Evolutionary conservation across 2,113 vertebrate genomes (phyloP), one percentile per base, ranked within the genome.

Genomic region (Caranx melampygus): DNA sequence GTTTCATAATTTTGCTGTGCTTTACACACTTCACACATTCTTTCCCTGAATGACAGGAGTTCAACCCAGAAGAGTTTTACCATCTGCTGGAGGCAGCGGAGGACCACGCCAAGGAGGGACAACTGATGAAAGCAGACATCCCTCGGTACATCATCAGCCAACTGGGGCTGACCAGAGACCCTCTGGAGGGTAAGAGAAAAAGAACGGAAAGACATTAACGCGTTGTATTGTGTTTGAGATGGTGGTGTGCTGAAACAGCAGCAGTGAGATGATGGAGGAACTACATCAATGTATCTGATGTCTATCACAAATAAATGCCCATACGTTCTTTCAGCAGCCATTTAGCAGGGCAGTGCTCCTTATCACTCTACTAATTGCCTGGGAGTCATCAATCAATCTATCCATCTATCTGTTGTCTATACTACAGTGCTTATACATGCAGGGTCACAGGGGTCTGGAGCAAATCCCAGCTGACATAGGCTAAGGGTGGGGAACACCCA

Each of bases 1-100:
- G 13, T 55, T 9, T 45, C 51, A 72, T 26, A 15, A 26, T 16
- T 34, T 44, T 63, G 11, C 57, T 49, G 26, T 69, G 31, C 47
- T 42, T n/a, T 11, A 37, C 54, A 6, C 7, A 12, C 8, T 42
- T 42, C 40, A 42, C 40, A 9, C 40, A 42, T 42, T 42, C 40
- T 42, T 42, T 42, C 20, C 26, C 62, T 20, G 15, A 51, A 35
- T 62, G 4, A 66, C 72, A 99, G 98, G 98, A 99, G 89, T 99
- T 99, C 94, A 98, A 99, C 92, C 98, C 98, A 5, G 98, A 99
- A 82, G 98, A 99, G 93, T 99, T 99, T 91, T 99, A 99, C 90
- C 98, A 99, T 85, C 95, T 99, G 77, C 94, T 99, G 89, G 98
- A 99, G 94, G 98, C 98, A 81, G 98, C 97, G 18, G 98, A 99